These are phyloP conservation scores for Lithosia quadra DNA, from an alignment of 2,888 invertebrate species.

Conservation along the genomic window DNA sequence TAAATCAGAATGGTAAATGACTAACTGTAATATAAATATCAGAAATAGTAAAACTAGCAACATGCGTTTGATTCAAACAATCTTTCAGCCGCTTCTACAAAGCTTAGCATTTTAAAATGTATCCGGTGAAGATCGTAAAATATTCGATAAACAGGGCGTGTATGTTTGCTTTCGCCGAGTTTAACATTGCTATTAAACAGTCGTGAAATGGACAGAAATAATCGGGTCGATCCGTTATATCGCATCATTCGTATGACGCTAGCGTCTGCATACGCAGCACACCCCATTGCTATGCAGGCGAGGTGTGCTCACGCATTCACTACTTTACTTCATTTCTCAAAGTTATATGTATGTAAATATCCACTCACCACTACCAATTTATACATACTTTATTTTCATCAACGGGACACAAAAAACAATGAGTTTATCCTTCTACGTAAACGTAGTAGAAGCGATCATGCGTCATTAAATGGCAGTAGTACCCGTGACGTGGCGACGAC, in stretches of 20 bases:
- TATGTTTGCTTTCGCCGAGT: slow-evolving; percentile 85
- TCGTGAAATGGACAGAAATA: slow-evolving; percentile 86
- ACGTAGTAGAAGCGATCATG: slow-evolving; percentile 34
- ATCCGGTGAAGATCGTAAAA: slow-evolving; percentile 84
- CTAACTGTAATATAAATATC: slow-evolving; percentile 85
- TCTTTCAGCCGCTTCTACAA: slow-evolving; percentile 82
- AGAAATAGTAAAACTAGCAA: slow-evolving; percentile 79
- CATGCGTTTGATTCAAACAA: slow-evolving; percentile 77
- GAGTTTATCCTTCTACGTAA: slow-evolving; percentile 14
- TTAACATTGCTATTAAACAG: slow-evolving; percentile 87
- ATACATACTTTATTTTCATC: not conserved
- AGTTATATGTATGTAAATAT: slow-evolving; percentile 39
- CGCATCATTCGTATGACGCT: slow-evolving; percentile 83
- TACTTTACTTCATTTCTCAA: slow-evolving; percentile 72
- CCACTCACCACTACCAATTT: not conserved
- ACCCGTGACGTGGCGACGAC: slow-evolving; percentile 40
- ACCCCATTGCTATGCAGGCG: slow-evolving; percentile 77
- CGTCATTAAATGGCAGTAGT: slow-evolving; percentile 38
- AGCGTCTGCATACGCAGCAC: slow-evolving; percentile 72
- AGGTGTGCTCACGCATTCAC: slow-evolving; percentile 67
- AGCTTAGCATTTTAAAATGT: slow-evolving; percentile 84
- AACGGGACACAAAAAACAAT: slow-evolving; percentile 9
- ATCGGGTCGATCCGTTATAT: slow-evolving; percentile 86
- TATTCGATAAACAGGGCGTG: slow-evolving; percentile 85
- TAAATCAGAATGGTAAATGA: slow-evolving; percentile 86